Evolutionary conservation across 2,888 invertebrate genomes (phyloP), one percentile per base, ranked within the genome.

Genomic region (Athetis lepigone): DNA sequence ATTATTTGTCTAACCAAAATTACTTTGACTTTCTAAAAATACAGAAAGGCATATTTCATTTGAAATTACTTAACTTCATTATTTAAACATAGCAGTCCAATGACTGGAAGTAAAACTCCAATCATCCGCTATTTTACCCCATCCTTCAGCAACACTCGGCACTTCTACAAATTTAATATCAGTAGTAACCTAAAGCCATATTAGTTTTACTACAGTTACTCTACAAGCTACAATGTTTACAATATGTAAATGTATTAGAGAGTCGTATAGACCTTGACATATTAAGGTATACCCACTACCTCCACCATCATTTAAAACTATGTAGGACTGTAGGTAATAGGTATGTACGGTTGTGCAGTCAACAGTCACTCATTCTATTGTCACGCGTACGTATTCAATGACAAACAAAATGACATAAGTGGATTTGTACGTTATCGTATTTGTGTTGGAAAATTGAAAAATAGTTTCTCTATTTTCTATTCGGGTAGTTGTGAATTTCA

Each of bases 211-310:
- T 25, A 46, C 7, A 13, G 40, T 25, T 29, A 36, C 13, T 13
- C 33, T 39, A 43, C 37, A 18, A 52, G 19, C 42, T 51, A n/a
- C 42, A 66, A 56, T 62, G 68, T 67, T 59, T 67, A 71, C 57
- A 51, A 51, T 40, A 56, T 65, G 56, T 61, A 59, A 73, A 68
- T 74, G 57, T 65, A 69, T 66, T 77, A 77, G 79, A 80, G 77
- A 79, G 71, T 70, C 56, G 78, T 75, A 23, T 16, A 56, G 69
- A 70, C 79, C 79, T 80, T 80, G 79, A 78, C 79, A 79, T 47
- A 52, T 36, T 21, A 59, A n/a, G n/a, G 46, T 25, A 29, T 42
- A 40, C 33, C 27, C 50, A 45, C 33, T 40, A 60, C 70, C 9
- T 39, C 45, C 27, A 51, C 63, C 36, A 25, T 27, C 2, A 8